Evolutionary conservation across 1,140 invertebrate species (phyloP).

Genomic region (Bradynema listronoti): DNA sequence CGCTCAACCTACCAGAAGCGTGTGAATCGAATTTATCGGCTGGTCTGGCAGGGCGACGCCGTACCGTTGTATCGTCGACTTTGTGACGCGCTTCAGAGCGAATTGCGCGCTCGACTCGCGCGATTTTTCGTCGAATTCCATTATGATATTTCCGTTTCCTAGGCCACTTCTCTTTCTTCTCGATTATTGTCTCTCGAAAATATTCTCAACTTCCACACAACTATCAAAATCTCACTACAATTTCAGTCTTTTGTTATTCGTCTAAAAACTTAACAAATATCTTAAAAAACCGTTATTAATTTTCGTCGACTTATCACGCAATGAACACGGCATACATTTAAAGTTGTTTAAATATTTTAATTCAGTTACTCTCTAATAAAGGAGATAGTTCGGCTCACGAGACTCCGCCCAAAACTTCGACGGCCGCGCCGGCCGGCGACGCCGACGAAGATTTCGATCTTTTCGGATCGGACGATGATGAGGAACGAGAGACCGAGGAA

Average conservation of each 20-base stretch:
- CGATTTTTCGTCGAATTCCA: not conserved
- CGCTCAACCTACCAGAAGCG: slow-evolving; percentile 17
- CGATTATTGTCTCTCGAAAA: not conserved
- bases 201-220: not conserved
- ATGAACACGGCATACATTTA: not conserved
- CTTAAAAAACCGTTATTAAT: not conserved
- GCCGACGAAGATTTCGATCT: slow-evolving; percentile 82
- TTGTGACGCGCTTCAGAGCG: slow-evolving; percentile 33
- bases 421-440: not conserved
- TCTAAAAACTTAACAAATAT: not conserved
- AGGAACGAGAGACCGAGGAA: slow-evolving; percentile 62
- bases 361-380: not conserved
- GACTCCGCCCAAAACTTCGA: not conserved
- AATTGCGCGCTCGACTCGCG: slow-evolving; percentile 10
- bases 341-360: not conserved
- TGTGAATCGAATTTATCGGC: slow-evolving; percentile 32
- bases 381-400: not conserved
- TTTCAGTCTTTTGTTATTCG: not conserved
- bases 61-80: slow-evolving; percentile 16
- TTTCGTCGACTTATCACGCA: not conserved
- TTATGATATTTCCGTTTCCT: not conserved
- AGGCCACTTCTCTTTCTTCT: too few species aligned
- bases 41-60: slow-evolving; percentile 22
- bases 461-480: slow-evolving; percentile 73
- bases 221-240: not conserved